Percentiles rank a stretch among this genome's conserved stretches.
Conservation (phyloP, 2,888 invertebrate genomes). For the Pristionchus maxplancki region DNA sequence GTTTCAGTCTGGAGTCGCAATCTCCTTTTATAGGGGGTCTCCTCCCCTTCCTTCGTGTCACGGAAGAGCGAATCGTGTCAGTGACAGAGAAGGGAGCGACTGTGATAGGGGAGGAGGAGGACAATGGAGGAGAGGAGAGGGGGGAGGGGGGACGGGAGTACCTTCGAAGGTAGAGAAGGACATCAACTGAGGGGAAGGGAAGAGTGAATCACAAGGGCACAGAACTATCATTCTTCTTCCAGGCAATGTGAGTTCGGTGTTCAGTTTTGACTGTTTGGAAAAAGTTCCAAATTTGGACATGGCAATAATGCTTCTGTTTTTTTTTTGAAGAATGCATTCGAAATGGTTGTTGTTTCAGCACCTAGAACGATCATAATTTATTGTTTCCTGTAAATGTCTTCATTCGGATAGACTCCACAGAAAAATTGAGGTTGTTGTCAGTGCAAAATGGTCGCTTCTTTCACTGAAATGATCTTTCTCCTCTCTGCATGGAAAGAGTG, state of each 20-base stretch:
- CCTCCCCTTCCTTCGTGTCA: slow-evolving; percentile 17
- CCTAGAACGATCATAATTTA: too few relatives aligned
- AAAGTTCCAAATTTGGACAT: too few relatives aligned
- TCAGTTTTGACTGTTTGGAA: too few relatives aligned
- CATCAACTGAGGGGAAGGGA: not conserved
- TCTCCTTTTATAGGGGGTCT: slow-evolving; percentile 29
- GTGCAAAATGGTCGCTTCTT: not conserved
- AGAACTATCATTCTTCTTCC: not conserved
- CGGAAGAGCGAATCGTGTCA: slow-evolving; percentile 8
- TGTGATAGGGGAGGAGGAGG: not conserved
- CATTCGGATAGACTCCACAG: not conserved
- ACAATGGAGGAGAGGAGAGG: slow-evolving; percentile 11
- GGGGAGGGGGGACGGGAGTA: slow-evolving; percentile 29
- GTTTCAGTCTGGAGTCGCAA: not conserved
- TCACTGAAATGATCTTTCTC: not conserved
- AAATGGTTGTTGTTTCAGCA: too few relatives aligned
- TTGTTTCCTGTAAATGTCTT: not conserved
- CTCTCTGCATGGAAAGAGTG: not conserved
- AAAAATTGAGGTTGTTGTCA: not conserved
- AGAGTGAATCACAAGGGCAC: not conserved
- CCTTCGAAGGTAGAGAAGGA: slow-evolving; percentile 1
- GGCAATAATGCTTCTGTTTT: too few relatives aligned
- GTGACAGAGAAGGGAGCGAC: not conserved
- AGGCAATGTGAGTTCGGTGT: not conserved
- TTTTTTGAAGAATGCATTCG: too few relatives aligned